Base-by-base conservation (phyloP, 2,113 vertebrate genomes). In the Oxygymnocypris stewartii region DNA sequence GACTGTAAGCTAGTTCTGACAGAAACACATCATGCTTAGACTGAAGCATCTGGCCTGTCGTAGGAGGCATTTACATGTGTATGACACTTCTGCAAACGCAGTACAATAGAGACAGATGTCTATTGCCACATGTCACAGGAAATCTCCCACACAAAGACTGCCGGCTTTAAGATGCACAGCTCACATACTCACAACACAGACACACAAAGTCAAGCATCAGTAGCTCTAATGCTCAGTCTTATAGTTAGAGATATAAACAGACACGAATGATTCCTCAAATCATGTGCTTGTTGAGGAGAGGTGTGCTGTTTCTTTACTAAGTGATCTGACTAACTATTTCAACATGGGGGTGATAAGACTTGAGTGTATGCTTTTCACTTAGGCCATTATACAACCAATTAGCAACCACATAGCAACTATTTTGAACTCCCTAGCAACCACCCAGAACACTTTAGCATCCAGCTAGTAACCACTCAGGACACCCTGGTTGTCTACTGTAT, bases 91-190 rank as follows among this genome's bases (percentile, higher is more conserved):
- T 65, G 51, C 47, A 37, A 63, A 54, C 42, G 18, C 87, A 83
- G 61, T 79, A 92, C 51, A 94, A 93, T 86, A 86, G 85, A 81
- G 89, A 91, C 90, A 92, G 87, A 92, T 90, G 88, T 89, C 89
- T 86, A 23, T 23, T 67, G n/a, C 47, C 80, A 73, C 78, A 82
- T 85, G 84, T 78, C 37, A 35, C 59, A 51, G 9, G 6, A 85
- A 28, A 65, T 49, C 28, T 31, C 85, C 82, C 82, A 82, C 77
- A 81, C 57, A 89, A 73, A 77, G 44, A 84, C 28, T 67, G 65
- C 20, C 51, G 18, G 20, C 54, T 57, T 57, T 6, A 20, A 57
- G 18, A 57, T 23, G 54, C 2, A 4, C 20, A 59, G 7, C 54
- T 57, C 59, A 25, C 4, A 25, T 63, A 12, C 23, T 11, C 25